Conservation (phyloP, 2,888 invertebrate species). For the Acronicta aceris region DNA sequence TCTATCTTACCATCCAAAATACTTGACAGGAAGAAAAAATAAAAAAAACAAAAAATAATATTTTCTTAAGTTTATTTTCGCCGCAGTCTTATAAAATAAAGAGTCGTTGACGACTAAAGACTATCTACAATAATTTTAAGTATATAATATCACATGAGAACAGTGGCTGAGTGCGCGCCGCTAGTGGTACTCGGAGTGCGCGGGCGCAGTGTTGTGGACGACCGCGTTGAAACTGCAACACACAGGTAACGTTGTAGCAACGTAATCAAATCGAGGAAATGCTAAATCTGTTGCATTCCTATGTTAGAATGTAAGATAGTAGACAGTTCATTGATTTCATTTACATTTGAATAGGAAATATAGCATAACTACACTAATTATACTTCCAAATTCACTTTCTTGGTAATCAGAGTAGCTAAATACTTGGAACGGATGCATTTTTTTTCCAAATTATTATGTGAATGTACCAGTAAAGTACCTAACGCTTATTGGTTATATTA, state of each 20-base stretch:
- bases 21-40: not conserved
- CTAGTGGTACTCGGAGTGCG: conserved; percentile 81
- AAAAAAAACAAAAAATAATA: conserved; percentile 28
- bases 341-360: conserved; percentile 15
- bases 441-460: too few species aligned
- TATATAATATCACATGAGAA: conserved; percentile 86
- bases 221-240: conserved; percentile 85
- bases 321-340: conserved; percentile 28
- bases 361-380: conserved; percentile 11
- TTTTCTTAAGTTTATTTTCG: conserved; percentile 86
- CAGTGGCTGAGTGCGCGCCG: conserved; percentile 64
- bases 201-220: conserved; percentile 86
- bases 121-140: conserved; percentile 84
- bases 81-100: conserved; percentile 86
- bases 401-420: not conserved
- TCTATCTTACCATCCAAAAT: not conserved
- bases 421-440: not conserved
- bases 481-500: too few species aligned
- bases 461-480: too few species aligned
- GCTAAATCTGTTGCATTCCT: conserved; percentile 35
- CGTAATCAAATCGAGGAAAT: conserved; percentile 47
- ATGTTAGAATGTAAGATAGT: conserved; percentile 39
- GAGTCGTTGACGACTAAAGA: conserved; percentile 84
- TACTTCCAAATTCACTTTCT: not conserved
- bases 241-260: conserved; percentile 35